Conservation (phyloP, 2,797 vertebrate genomes). For the Tiaroga cobitis region DNA sequence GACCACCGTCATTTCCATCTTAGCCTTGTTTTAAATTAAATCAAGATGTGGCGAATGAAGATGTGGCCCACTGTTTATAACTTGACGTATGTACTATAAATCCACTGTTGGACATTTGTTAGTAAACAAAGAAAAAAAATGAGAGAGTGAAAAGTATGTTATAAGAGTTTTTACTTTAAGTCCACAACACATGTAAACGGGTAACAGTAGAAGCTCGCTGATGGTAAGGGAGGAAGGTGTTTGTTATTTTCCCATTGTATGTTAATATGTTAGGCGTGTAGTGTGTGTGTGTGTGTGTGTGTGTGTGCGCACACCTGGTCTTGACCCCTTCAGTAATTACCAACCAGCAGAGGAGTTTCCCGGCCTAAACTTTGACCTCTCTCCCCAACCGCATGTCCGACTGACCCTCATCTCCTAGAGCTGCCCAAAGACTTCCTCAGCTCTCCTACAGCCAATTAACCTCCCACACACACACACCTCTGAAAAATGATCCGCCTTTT, state of each 20-base stretch:
- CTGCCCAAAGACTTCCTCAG: conserved; percentile 43
- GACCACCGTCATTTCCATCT: background rate
- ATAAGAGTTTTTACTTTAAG: background rate
- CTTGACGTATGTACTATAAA: background rate
- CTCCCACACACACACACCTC: conserved; percentile 55
- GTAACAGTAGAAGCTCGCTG: background rate
- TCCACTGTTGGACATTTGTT: no score
- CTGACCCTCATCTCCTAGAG: conserved; percentile 49
- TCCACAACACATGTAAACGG: background rate
- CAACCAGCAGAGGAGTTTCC: conserved; percentile 55
- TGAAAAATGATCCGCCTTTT: conserved; percentile 56
- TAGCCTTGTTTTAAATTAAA: background rate
- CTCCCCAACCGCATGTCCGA: conserved; percentile 52
- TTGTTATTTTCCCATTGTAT: conserved; percentile 26
- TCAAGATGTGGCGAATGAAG: no score
- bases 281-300: conserved; percentile 22
- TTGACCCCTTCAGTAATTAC: conserved; percentile 63
- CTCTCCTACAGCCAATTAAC: conserved; percentile 67
- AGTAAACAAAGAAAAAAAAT: background rate
- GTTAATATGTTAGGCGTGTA: background rate
- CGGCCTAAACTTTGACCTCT: conserved; percentile 61
- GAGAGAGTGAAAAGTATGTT: background rate
- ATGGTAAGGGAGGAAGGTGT: background rate
- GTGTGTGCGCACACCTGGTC: conserved; percentile 30
- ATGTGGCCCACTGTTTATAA: background rate